Evolutionary conservation across 2,113 vertebrate genomes (phyloP), one percentile per base, ranked within the genome.

Genomic region (Tichodroma muraria): DNA sequence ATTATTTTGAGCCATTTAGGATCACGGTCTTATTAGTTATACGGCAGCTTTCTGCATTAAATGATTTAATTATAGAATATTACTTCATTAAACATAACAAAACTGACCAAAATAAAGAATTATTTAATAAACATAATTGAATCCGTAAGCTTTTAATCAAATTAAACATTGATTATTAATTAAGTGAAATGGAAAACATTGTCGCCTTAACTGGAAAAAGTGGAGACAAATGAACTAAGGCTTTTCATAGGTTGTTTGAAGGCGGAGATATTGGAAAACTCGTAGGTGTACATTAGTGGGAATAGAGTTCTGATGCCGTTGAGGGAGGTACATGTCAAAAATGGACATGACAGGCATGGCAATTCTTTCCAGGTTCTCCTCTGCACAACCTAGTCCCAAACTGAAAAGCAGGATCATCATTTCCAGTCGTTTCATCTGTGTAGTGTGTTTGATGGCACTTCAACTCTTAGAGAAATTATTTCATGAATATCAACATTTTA

Each of bases 111-210:
- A 95, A 91, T 68, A 89, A 93, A 93, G 37, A 65, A 94, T 92
- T 90, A 70, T 93, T 87, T 94, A 94, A 94, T 91, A 80, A 59
- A 90, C 3, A 59, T 85, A 92, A 94, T 85, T 59, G 70, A 90
- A 95, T 84, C 33, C 25, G 82, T 92, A 79, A 66, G 66, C 21
- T 95, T 88, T 94, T 91, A 89, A 91, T 92, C 30, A 79, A 69
- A 85, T 92, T 82, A 88, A 94, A 30, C 50, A 94, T 66, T 89
- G 89, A 91, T 96, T 90, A 91, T 85, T 86, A 88, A 94, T 93
- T 87, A 91, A 85, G 24, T 52, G 38, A 80, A 94, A 92, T 72
- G n/a, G 70, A 85, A 94, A 80, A 10, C 75, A 65, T 42, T 92
- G 49, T 66, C 38, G 69, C 16, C 33, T 79, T 65, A 90, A 54